These are phyloP conservation scores for Corythornis cristatus DNA, from an alignment of 2,113 vertebrate species.

Conservation along the genomic window DNA sequence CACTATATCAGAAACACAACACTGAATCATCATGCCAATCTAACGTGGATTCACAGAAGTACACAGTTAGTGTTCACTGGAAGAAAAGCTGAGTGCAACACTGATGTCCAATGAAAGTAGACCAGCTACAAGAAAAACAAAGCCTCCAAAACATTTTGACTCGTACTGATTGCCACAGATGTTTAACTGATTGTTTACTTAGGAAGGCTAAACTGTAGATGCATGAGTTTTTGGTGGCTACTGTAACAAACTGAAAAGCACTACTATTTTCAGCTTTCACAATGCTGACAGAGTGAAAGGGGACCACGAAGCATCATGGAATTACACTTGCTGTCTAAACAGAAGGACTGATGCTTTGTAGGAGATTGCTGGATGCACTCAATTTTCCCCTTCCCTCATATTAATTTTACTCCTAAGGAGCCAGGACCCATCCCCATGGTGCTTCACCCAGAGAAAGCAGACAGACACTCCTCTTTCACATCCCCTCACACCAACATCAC, in stretches of 20 bases:
- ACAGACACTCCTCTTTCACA: neutral
- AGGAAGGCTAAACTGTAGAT: neutral
- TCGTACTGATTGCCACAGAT: neutral
- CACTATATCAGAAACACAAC: neutral
- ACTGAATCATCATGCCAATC: neutral
- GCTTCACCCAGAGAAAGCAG: neutral
- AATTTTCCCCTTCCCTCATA: neutral
- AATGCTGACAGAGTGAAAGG: neutral
- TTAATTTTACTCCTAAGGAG: neutral
- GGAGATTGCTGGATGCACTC: neutral
- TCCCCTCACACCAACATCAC: neutral
- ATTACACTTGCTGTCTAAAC: neutral
- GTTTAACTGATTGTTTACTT: neutral
- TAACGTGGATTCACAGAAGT: neutral
- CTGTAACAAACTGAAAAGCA: neutral
- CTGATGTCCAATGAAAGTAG: neutral
- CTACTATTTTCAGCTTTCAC: neutral
- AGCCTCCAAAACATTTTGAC: neutral
- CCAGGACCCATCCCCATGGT: neutral
- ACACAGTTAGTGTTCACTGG: neutral
- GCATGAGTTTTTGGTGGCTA: neutral
- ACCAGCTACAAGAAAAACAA: neutral
- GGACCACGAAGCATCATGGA: accelerated
- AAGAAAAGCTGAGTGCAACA: neutral
- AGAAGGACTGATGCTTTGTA: neutral